Base-by-base conservation (phyloP, 2,113 vertebrate genomes). In the Esox niger region DNA sequence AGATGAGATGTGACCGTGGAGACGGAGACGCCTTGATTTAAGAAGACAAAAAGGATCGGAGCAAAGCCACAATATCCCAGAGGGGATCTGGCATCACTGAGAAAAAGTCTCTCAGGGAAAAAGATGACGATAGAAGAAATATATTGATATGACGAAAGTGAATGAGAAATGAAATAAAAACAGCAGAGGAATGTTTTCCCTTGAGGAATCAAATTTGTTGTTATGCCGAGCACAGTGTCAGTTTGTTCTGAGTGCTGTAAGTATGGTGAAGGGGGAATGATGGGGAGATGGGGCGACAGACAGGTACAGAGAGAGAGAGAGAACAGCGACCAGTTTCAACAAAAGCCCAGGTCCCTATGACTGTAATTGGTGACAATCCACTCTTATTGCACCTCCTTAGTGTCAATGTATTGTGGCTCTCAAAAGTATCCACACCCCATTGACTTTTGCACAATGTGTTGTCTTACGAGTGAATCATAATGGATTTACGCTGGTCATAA, bases 171-270 rank as follows among this genome's bases (percentile, higher is more conserved):
- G 26, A 77, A 77, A 47, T 77, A 71, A 54, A 82, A 78, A 65
- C 47, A 64, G 63, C n/a, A 68, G 67, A 25, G 56, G 59, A 79
- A 70, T 70, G 69, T 33, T 62, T 68, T 46, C 66, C 46, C 76
- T 57, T 5, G 3, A 62, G 46, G 82, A 72, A 32, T 61, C 29
- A 6, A 55, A 54, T 73, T 56, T 38, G 70, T 82, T 82, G 75
- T 80, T 86, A 74, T 84, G 83, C 79, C 70, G 73, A 69, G 63
- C 78, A 80, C 49, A 1, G 15, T 43, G 38, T 43, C 38, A 17
- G 70, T 60, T 70, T 83, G 70, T 74, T 80, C 83, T 88, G 80
- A 84, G 76, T 62, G 71, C 62, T 61, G 62, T 52, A 62, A 76
- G 62, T 66, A 75, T 65, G 71, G 71, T 76, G 13, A 21, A 4